A percentile compares a stretch with the other conserved stretches of the same genome.
Conservation (phyloP, 2,888 invertebrate species). For the Epistrophella euchroma region DNA sequence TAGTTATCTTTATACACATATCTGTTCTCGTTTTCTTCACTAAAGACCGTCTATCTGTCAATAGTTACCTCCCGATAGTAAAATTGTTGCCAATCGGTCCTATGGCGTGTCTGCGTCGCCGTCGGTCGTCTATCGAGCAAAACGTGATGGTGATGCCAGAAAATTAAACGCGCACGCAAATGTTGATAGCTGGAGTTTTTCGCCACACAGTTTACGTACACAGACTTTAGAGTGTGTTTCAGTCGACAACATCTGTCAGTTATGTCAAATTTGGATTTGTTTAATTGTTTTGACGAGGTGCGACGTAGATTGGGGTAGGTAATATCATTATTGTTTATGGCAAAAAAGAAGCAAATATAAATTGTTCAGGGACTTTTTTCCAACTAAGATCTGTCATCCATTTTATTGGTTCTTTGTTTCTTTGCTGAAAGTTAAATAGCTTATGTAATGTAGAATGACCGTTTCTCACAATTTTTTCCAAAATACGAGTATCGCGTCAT, state of each 20-base stretch:
- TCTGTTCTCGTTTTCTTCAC: conserved; percentile 24
- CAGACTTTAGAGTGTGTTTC: no score
- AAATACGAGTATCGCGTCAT: neutral
- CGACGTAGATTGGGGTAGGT: conserved; percentile 65
- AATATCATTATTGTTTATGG: neutral
- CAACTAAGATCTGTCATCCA: neutral
- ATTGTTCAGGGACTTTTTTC: conserved; percentile 3
- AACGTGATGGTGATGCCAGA: conserved; percentile 27
- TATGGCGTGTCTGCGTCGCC: conserved; percentile 25
- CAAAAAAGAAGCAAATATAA: conserved; percentile 2
- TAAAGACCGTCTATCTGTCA: conserved; percentile 52
- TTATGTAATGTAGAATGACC: neutral
- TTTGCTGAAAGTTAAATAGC: neutral
- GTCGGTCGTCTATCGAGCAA: no score
- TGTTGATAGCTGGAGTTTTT: conserved; percentile 44
- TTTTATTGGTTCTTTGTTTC: conserved; percentile 11
- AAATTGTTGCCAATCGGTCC: conserved; percentile 51
- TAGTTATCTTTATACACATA: neutral
- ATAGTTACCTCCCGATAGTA: conserved; percentile 31
- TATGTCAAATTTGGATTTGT: conserved; percentile 70
- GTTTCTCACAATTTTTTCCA: neutral
- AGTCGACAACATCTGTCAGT: conserved; percentile 29
- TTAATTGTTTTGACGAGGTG: conserved; percentile 70
- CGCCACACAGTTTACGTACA: neutral
- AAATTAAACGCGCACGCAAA: conserved; percentile 49